These are phyloP conservation scores for Melieria omissa DNA, from an alignment of 2,888 invertebrate genomes.

Conservation along the genomic window DNA sequence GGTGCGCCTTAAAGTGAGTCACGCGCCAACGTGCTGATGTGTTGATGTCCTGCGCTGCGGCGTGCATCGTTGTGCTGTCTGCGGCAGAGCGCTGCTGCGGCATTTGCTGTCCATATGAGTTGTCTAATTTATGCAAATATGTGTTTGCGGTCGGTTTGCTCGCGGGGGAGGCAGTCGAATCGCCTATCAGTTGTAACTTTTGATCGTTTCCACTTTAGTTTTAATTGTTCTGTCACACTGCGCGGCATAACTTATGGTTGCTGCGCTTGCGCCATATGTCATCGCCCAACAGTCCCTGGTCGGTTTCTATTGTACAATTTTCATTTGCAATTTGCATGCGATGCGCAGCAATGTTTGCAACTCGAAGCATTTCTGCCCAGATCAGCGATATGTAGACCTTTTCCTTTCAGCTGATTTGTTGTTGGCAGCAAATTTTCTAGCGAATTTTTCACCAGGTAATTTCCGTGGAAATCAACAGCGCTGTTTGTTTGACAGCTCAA, in stretches of 20 bases:
- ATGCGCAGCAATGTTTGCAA: conserved; percentile 5
- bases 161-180: conserved; percentile 46
- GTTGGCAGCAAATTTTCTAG: conserved; percentile 35
- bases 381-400: neutral
- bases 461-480: conserved; percentile 39
- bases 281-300: no score
- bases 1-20: neutral
- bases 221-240: conserved; percentile 61
- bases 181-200: conserved; percentile 48
- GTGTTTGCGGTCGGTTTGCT: conserved; percentile 30
- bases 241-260: conserved; percentile 35
- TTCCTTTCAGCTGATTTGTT: no score
- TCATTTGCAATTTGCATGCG: neutral
- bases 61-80: neutral
- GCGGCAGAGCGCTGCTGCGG: conserved; percentile 21
- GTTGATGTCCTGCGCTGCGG: conserved; percentile 13
- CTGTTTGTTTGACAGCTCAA: conserved; percentile 7
- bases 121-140: conserved; percentile 59
- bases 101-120: conserved; percentile 24
- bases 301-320: neutral
- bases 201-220: conserved; percentile 64
- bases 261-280: conserved; percentile 9
- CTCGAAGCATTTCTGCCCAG: neutral
- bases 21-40: conserved; percentile 7
- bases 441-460: conserved; percentile 45